Percentiles rank a stretch among this genome's conserved stretches.
Conservation (phyloP, 2,113 vertebrate genomes). For the Euleptes europaea region DNA sequence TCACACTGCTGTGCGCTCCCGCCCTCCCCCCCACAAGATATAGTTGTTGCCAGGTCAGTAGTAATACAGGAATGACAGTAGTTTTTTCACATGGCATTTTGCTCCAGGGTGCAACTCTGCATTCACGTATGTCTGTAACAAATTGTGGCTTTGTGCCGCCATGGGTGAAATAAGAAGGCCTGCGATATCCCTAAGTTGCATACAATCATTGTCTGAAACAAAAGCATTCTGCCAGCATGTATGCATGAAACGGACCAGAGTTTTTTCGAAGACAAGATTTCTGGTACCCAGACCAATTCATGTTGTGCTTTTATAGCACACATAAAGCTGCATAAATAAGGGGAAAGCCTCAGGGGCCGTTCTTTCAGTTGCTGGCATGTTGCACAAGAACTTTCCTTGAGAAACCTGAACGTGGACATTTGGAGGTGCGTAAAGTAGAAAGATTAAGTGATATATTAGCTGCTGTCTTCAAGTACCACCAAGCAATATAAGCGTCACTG, state of each 20-base stretch:
- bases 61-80: no score
- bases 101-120: not conserved
- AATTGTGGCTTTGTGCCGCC: not conserved
- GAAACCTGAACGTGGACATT: not conserved
- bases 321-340: not conserved
- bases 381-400: not conserved
- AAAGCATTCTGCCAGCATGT: not conserved
- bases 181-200: no score
- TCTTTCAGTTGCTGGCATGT: not conserved
- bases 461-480: no score
- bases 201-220: no score
- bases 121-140: not conserved
- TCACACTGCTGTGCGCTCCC: no score
- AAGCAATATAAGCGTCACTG: no score
- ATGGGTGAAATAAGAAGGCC: not conserved
- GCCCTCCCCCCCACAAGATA: no score
- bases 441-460: not conserved
- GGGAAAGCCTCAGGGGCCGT: not conserved
- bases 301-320: not conserved
- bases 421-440: not conserved
- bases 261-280: not conserved
- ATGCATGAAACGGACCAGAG: not conserved
- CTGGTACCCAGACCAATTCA: not conserved
- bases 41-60: no score
- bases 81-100: not conserved